Base-by-base conservation (phyloP, 1,140 invertebrate species). In the Drusus annulatus region DNA sequence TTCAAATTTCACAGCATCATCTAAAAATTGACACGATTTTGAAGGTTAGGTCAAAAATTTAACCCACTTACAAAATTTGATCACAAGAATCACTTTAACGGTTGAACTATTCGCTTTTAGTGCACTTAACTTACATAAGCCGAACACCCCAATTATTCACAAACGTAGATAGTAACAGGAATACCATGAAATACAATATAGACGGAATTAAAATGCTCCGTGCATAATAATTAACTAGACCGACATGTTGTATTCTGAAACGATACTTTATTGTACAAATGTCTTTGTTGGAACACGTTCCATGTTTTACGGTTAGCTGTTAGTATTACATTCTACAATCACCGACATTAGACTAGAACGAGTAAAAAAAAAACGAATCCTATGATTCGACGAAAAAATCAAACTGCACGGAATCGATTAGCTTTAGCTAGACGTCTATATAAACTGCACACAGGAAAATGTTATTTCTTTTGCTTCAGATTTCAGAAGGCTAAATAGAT, bases 231-330 rank as follows among this genome's bases (percentile, higher is more conserved):
- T 45, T 45, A 45, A 45, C 36, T 75, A 58, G 71, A 56, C 71
- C 25, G 71, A 75, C 71, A 75, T 75, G 17, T 75, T 75, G 71
- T 54, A 75, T 56, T 75, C 23, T 75, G 56, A 74, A 74, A 54
- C n/a, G 23, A 56, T 25, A 19, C 15, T 21, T 21, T 58, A 36
- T 58, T 71, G 13, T 71, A 71, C 50, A 60, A 75, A 31, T 17
- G 17, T 3, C 52, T 36, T 75, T 75, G 52, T 56, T 13, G 19
- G 45, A 75, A 75, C 71, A 58, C 52, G 71, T 75, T 75, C 28
- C 52, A 28, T 19, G 54, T 28, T 75, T 75, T 75, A 75, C 71
- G 58, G 71, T 75, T 75, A 75, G 16, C 71, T 75, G 71, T 75
- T 75, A 75, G 16, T 50, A n/a, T 3, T 52, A 51, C 19, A 71